These are phyloP conservation scores for Nesidiocoris tenuis DNA, from an alignment of 2,888 invertebrate genomes.

Conservation along the genomic window DNA sequence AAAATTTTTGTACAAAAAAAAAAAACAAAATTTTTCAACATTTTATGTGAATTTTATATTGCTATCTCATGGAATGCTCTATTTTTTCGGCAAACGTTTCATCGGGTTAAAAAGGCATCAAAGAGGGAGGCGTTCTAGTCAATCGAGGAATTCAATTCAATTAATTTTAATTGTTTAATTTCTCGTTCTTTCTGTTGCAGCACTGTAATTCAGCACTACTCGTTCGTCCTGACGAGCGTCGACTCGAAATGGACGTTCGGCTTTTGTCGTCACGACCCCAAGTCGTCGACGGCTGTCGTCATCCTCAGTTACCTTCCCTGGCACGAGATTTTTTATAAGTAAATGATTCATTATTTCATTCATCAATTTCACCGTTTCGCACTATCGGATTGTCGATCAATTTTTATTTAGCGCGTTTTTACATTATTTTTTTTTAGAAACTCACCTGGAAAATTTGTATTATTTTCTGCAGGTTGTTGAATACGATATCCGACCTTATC, in stretches of 20 bases:
- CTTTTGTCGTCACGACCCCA: conserved; percentile 93
- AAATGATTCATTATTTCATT: conserved; percentile 54
- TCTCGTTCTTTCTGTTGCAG: conserved; percentile 59
- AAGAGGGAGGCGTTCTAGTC: neutral
- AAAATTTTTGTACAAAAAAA: no score
- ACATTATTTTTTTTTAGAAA: neutral
- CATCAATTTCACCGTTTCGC: neutral
- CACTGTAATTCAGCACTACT: conserved; percentile 86
- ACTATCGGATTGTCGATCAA: no score
- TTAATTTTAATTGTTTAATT: conserved; percentile 56
- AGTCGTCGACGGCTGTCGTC: conserved; percentile 80
- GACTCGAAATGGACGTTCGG: conserved; percentile 97
- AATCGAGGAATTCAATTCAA: neutral
- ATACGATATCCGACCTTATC: conserved; percentile 76
- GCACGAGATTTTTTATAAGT: conserved; percentile 95
- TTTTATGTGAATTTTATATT: no score
- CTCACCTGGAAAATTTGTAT: neutral
- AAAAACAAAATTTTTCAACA: no score
- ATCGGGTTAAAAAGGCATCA: no score
- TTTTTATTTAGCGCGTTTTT: no score
- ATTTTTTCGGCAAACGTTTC: no score
- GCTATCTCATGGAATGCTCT: no score
- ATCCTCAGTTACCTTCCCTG: conserved; percentile 88
- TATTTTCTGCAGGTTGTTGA: conserved; percentile 66
- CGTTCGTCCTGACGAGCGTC: conserved; percentile 91